Conservation (phyloP, 2,797 vertebrate species). For the Protonibea diacanthus region DNA sequence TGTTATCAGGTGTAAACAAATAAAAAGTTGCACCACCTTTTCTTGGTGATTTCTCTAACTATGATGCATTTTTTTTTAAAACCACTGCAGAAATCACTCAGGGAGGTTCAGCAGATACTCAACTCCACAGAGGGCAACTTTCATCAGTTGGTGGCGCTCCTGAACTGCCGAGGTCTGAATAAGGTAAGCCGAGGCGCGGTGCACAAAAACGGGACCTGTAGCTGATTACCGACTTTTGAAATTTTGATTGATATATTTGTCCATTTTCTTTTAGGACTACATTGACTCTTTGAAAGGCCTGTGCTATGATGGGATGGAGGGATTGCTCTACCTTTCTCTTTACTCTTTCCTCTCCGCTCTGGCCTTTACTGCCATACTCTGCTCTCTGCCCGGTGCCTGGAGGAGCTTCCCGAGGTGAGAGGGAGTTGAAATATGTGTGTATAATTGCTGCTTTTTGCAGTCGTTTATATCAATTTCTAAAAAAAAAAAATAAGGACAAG, state of each 20-base stretch:
- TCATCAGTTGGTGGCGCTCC: slow-evolving; percentile 92
- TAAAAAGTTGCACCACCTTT: no score
- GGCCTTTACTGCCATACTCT: slow-evolving; percentile 91
- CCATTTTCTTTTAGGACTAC: slow-evolving; percentile 86
- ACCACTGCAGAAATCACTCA: slow-evolving; percentile 86
- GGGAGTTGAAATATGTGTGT: slow-evolving; percentile 4
- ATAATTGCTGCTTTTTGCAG: neutral
- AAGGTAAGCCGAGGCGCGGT: slow-evolving; percentile 83
- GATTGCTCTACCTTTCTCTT: slow-evolving; percentile 88
- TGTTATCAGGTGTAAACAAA: slow-evolving; percentile 10
- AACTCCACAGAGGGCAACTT: slow-evolving; percentile 94
- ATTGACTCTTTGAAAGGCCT: slow-evolving; percentile 91
- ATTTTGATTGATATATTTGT: neutral
- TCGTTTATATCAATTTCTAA: neutral
- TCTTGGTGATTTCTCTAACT: slow-evolving; percentile 1
- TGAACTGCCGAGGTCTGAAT: slow-evolving; percentile 93
- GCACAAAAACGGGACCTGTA: neutral
- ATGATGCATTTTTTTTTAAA: neutral
- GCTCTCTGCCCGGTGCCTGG: slow-evolving; percentile 93
- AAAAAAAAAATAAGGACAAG: no score
- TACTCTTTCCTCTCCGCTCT: slow-evolving; percentile 90
- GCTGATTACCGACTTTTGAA: neutral
- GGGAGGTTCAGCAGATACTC: slow-evolving; percentile 91
- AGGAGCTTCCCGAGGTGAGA: slow-evolving; percentile 92
- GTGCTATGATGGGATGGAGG: slow-evolving; percentile 94